Base-by-base conservation (phyloP, 2,113 vertebrate species). In the Pteropus alecto region DNA sequence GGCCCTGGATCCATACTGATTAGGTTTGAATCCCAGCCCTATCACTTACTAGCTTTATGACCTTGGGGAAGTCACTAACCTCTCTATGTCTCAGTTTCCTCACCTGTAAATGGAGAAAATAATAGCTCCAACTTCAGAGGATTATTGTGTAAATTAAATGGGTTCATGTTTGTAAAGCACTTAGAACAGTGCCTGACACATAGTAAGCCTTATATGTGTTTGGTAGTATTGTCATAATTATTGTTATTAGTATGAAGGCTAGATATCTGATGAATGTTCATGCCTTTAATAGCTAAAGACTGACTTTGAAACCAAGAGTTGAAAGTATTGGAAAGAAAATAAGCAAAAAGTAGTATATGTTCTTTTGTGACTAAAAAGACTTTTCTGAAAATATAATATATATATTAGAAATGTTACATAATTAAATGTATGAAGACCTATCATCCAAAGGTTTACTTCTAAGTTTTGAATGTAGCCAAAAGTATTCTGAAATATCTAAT, bases 401-500 rank as follows among this genome's bases (percentile, higher is more conserved):
- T 56, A 35, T 30, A 48, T 15, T 48, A 1, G 22, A 70, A 74
- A 26, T 56, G 54, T 90, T 56, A 56, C 6, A 48, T 73, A 82
- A 85, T 70, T 33, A 60, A 83, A 84, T 81, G 30, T 38, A n/a
- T 74, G 56, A 65, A 94, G 56, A 58, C 12, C 43, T 70, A 22
- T 46, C 51, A 22, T 63, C 41, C 35, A 63, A 61, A 84, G 33
- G 7, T 87, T 76, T 89, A 26, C 71, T n/a, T 90, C 58, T 90
- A 74, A 91, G 56, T 30, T 89, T 92, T 87, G 51, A 90, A 67
- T 33, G 30, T 83, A 96, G 63, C 58, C 26, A 77, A 28, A 68
- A 94, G 74, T 58, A 78, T 86, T 83, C 46, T 30, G 68, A 95
- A 94, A 95, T 51, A 82, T 67, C 85, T 93, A 90, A 95, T 68